Conservation (phyloP, 2,113 vertebrate genomes). For the Empidonax alnorum region DNA sequence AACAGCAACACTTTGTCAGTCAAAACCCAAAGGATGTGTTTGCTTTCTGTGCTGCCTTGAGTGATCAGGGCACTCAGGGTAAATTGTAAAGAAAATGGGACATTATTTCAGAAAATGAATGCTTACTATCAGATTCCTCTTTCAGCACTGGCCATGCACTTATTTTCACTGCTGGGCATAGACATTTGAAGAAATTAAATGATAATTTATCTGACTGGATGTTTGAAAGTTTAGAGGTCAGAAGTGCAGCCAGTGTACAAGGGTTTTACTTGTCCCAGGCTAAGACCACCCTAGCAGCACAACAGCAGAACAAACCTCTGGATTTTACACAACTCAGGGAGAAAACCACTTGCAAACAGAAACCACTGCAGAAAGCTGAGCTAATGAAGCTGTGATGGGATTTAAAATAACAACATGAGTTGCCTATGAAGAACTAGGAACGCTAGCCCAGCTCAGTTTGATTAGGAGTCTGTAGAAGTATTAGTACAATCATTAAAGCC, state of each 20-base stretch:
- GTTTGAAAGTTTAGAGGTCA: not conserved
- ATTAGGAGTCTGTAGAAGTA: not conserved
- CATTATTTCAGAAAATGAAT: not conserved
- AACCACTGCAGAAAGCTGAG: not conserved
- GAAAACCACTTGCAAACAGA: not conserved
- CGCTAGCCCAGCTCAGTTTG: not conserved
- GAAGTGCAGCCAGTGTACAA: not conserved
- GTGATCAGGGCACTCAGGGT: fast-evolving
- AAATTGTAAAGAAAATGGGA: not conserved
- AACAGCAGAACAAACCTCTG: not conserved
- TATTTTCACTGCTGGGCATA: not conserved
- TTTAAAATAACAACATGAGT: not conserved
- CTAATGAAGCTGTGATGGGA: slow-evolving; percentile 20
- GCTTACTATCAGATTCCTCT: not conserved
- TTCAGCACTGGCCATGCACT: not conserved
- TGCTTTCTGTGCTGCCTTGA: not conserved
- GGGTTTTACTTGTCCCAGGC: fast-evolving
- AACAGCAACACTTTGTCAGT: not conserved
- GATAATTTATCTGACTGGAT: not conserved
- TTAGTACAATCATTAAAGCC: not conserved
- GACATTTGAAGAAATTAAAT: not conserved
- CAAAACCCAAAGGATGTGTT: slow-evolving; percentile 5
- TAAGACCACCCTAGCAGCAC: not conserved
- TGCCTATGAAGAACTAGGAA: not conserved
- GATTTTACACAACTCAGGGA: not conserved